Base-by-base conservation (phyloP, 1,140 invertebrate genomes). In the Mesaphorura yosii region DNA sequence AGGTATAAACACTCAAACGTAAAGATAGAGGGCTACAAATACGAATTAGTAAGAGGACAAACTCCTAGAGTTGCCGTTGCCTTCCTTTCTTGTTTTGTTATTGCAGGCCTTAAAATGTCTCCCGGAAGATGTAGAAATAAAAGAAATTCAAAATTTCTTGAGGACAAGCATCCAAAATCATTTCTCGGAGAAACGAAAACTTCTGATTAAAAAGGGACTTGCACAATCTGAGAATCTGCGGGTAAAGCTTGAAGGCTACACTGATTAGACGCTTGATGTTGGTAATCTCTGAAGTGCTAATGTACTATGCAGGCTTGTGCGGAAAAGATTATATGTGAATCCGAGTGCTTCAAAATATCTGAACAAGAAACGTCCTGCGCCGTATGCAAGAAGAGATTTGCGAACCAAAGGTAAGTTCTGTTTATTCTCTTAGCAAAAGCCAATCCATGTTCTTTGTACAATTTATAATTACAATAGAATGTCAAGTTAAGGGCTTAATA, bases 301-400 rank as follows among this genome's bases (percentile, higher is more conserved):
- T 50, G 63, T 26, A 48, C 55, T 26, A 41, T 63, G 57, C 59
- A 85, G 73, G 79, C 88, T 22, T 79, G 87, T 67, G 81, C 86
- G 64, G 73, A 84, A 57, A 77, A 86, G 60, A 82, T 86, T 68
- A 76, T 78, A 56, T 79, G 84, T 65, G 82, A 91, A 66, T 83
- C 82, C 1, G 81, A 87, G 67, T 83, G 76, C 61, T 79, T 91
- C 48, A 69, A 84, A 2, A 80, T 96, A 59, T 86, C 80, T 14
- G 88, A 94, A 63, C n/a, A n/a, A 80, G 82, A 54, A 88, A 87
- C 64, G 78, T 88, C n/a, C 17, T 96, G 92, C 73, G 78, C 79
- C 12, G 87, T 88, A 2, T 97, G 92, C 66, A 88, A 86, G 65
- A 95, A 94, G 66, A 75, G 85, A 53, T 93, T 96, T 69, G 81